Conservation (phyloP, 2,113 vertebrate species). For the Eurypyga helias region DNA sequence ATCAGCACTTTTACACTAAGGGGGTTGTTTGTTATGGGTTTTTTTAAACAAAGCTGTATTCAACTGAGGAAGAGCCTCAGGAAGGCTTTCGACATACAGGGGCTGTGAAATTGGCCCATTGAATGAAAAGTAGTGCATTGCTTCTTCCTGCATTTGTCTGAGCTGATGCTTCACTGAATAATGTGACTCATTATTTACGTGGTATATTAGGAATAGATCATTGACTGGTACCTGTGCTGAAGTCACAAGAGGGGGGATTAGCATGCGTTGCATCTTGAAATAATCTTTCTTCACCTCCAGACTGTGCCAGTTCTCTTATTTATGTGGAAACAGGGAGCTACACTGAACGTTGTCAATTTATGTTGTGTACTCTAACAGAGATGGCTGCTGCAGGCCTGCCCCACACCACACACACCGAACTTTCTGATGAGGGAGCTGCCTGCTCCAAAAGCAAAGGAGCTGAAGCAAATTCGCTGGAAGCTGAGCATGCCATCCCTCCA, state of each 20-base stretch:
- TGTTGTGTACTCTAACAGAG: not conserved
- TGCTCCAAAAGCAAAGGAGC: not conserved
- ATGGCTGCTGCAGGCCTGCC: not conserved
- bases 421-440: not conserved
- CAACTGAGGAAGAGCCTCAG: not conserved
- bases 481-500: not conserved
- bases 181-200: conserved; percentile 11
- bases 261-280: conserved; percentile 30
- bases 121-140: not conserved
- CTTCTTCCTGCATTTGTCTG: not conserved
- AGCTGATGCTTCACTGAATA: conserved; percentile 46
- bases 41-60: not conserved
- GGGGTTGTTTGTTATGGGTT: not conserved
- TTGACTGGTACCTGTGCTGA: conserved; percentile 28
- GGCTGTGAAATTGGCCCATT: not conserved
- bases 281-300: conserved; percentile 28
- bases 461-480: not conserved
- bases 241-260: conserved; percentile 37
- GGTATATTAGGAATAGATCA: conserved; percentile 50
- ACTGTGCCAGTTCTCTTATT: not conserved
- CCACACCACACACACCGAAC: not conserved
- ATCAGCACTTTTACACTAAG: not conserved
- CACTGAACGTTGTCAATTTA: not conserved
- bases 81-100: not conserved
- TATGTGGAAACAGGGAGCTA: not conserved